A percentile compares a stretch with the other conserved stretches of the same genome.
phyloP scores from a whole-genome alignment of 2,113 vertebrate genomes.

The Malurus cyaneus region DNA sequence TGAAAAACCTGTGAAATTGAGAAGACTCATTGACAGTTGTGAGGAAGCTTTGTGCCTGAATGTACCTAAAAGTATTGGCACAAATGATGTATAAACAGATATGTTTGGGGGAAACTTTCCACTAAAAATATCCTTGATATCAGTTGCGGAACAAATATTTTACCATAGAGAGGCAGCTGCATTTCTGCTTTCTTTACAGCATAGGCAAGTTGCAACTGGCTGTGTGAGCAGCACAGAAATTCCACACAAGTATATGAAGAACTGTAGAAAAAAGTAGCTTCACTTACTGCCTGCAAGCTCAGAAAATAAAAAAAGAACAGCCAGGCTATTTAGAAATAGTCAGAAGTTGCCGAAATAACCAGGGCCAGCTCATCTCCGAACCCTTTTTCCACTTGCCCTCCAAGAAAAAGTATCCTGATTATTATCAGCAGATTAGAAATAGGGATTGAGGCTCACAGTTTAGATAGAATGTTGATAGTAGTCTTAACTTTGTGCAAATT shows the following conservation, averaged over 20 bases:
- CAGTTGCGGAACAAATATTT: neutral
- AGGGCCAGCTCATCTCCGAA: conserved; percentile 94
- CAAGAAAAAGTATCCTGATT: conserved; percentile 97
- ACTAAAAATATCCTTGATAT: neutral
- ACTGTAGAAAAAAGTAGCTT: neutral
- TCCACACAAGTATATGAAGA: neutral
- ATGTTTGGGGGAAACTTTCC: neutral
- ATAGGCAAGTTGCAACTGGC: neutral
- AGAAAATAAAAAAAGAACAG: neutral
- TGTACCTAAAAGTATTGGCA: neutral
- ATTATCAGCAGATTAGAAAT: conserved; percentile 97
- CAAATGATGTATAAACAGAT: neutral
- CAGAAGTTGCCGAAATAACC: conserved; percentile 91
- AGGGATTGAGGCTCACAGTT: neutral
- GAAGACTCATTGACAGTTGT: neutral
- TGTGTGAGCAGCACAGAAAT: neutral
- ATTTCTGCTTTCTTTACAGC: neutral
- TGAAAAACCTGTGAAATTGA: neutral
- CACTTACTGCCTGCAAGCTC: neutral
- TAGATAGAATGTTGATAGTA: neutral
- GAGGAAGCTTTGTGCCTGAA: neutral
- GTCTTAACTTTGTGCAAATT: neutral
- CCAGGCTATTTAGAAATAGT: neutral
- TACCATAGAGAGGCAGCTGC: neutral
- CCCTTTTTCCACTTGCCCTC: conserved; percentile 96